Percentiles rank a stretch among this genome's conserved stretches.
Evolutionary conservation across 2,113 vertebrate genomes (phyloP).

Genomic region (Entomyzon cyanotis): DNA sequence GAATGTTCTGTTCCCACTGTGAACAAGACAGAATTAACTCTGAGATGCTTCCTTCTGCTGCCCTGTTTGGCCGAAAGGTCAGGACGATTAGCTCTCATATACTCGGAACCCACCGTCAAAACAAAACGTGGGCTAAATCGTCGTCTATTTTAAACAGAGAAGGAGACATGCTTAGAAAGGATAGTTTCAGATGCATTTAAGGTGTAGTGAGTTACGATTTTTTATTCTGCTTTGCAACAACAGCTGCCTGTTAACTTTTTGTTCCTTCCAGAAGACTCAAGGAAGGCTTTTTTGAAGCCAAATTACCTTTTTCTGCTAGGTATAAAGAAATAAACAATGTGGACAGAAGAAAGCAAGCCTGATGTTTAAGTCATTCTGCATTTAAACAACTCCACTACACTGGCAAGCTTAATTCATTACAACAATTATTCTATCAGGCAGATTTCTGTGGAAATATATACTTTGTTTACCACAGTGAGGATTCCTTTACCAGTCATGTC

Average conservation of each 20-base stretch:
- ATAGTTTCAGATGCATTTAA: neutral
- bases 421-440: conserved; percentile 64
- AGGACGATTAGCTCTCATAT: conserved; percentile 79
- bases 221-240: neutral
- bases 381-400: conserved; percentile 3
- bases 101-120: conserved; percentile 69
- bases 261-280: neutral
- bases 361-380: conserved; percentile 25
- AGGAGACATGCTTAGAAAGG: conserved; percentile 28
- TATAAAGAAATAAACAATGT: neutral
- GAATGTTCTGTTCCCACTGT: conserved; percentile 85
- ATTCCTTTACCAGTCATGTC: conserved; percentile 50
- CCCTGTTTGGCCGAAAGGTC: conserved; percentile 79
- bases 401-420: conserved; percentile 67
- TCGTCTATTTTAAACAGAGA: conserved; percentile 43
- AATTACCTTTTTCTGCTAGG: neutral
- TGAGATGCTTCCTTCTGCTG: conserved; percentile 78
- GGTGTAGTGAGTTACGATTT: neutral
- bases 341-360: conserved; percentile 28
- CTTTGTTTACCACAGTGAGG: conserved; percentile 45
- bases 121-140: conserved; percentile 71
- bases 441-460: conserved; percentile 70
- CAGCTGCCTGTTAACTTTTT: conserved; percentile 14
- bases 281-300: neutral
- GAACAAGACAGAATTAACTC: conserved; percentile 86